Conservation (phyloP, 2,113 vertebrate species). For the Danionella cerebrum region DNA sequence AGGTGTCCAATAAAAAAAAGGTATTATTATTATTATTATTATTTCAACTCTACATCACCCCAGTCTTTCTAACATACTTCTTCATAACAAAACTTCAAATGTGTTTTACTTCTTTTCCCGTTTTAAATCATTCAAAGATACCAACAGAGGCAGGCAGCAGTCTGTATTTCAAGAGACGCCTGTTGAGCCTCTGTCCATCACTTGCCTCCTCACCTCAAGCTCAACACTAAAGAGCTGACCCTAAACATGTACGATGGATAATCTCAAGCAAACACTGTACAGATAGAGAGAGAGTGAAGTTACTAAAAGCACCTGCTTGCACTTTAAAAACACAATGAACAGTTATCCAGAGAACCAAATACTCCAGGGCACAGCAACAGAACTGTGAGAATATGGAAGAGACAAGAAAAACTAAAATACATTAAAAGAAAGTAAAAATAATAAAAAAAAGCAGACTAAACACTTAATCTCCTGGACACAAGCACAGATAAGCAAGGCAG, state of each 20-base stretch:
- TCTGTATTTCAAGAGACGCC: not conserved
- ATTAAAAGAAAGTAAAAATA: not conserved
- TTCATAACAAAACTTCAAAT: no score
- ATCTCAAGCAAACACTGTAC: not conserved
- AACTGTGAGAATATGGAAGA: not conserved
- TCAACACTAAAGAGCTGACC: not conserved
- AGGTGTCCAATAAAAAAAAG: no score
- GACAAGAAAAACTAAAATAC: not conserved
- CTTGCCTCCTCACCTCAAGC: not conserved
- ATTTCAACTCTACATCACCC: no score
- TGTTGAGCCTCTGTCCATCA: not conserved
- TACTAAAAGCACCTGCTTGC: not conserved
- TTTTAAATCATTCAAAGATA: no score
- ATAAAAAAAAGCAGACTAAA: not conserved
- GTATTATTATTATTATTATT: no score
- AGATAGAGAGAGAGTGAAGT: not conserved
- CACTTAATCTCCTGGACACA: not conserved
- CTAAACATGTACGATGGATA: not conserved
- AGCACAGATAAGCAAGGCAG: not conserved
- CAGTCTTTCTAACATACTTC: no score
- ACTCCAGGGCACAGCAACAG: slow-evolving; percentile 8
- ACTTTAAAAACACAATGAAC: no score
- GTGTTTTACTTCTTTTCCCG: no score
- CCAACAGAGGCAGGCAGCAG: no score
- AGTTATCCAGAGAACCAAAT: no score